Conservation (phyloP, 2,888 invertebrate species). For the Plagiodera versicolora region DNA sequence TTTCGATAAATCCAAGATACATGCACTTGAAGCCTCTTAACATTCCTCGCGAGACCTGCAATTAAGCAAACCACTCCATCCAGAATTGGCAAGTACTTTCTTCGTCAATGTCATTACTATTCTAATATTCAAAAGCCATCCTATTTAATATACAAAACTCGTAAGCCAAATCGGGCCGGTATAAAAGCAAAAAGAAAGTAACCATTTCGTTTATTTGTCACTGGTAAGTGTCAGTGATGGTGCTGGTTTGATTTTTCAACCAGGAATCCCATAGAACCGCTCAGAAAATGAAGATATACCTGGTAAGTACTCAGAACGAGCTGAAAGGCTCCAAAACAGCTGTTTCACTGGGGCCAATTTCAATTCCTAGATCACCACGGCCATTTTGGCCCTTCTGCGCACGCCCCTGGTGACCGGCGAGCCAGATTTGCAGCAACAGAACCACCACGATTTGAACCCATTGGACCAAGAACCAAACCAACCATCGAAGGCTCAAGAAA, state of each 20-base stretch:
- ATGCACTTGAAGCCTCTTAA: constrained; percentile 14
- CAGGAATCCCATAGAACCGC: constrained; percentile 11
- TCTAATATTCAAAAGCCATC: constrained; percentile 38
- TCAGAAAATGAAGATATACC: constrained; percentile 27
- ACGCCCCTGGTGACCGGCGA: constrained; percentile 33
- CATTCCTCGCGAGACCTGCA: constrained; percentile 23
- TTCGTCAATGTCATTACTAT: constrained; percentile 42
- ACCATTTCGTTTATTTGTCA: constrained; percentile 41
- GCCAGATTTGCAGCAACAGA: constrained; percentile 36
- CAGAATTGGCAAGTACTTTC: constrained; percentile 46
- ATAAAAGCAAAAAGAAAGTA: constrained; percentile 52
- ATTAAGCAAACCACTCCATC: constrained; percentile 38
- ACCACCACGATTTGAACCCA: constrained; percentile 43
- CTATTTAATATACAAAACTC: constrained; percentile 47
- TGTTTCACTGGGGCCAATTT: background rate
- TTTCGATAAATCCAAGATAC: background rate
- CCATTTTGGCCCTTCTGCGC: constrained; percentile 24
- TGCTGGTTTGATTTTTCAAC: constrained; percentile 30
- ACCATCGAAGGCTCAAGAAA: constrained; percentile 43
- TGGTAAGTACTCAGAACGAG: constrained; percentile 27
- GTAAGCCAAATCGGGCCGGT: constrained; percentile 40
- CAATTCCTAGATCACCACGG: constrained; percentile 28
- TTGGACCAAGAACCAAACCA: constrained; percentile 38
- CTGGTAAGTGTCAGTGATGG: constrained; percentile 38
- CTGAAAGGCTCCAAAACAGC: background rate